A percentile compares a stretch with the other conserved stretches of the same genome.
Conservation (phyloP, 2,888 invertebrate species). For the Stomorhina lunata region DNA sequence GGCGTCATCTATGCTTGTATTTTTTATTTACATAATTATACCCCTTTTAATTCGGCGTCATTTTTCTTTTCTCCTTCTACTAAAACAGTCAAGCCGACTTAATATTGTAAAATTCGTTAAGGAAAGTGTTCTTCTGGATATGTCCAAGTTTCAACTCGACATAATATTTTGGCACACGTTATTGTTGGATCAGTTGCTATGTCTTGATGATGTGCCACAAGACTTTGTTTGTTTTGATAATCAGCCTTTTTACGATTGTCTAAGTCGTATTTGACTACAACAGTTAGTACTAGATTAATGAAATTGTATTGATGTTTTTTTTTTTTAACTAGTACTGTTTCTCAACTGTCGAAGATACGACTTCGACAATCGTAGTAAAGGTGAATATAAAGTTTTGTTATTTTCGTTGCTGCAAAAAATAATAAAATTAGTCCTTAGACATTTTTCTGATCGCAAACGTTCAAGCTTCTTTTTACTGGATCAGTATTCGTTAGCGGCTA, state of each 20-base stretch:
- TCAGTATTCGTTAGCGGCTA: too few relatives aligned
- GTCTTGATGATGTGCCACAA: slow-evolving; percentile 29
- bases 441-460: background rate
- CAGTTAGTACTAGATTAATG: too few relatives aligned
- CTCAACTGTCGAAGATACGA: too few relatives aligned
- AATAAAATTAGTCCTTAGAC: background rate
- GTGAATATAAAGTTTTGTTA: background rate
- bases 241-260: too few relatives aligned
- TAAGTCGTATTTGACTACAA: too few relatives aligned
- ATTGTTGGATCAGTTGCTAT: slow-evolving; percentile 5
- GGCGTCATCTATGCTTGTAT: background rate
- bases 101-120: background rate
- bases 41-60: slow-evolving; percentile 8
- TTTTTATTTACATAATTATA: background rate
- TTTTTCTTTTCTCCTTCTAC: background rate
- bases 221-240: slow-evolving; percentile 50
- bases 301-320: too few relatives aligned
- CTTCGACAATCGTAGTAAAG: too few relatives aligned
- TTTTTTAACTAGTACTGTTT: too few relatives aligned
- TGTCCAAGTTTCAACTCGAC: slow-evolving; percentile 38
- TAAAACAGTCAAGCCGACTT: slow-evolving; percentile 2
- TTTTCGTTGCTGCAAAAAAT: background rate
- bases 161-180: slow-evolving; percentile 6
- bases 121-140: background rate
- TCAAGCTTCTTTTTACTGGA: too few relatives aligned